Evolutionary conservation across 2,113 vertebrate genomes (phyloP), one percentile per base, ranked within the genome.

Genomic region (Aphyosemion australe): DNA sequence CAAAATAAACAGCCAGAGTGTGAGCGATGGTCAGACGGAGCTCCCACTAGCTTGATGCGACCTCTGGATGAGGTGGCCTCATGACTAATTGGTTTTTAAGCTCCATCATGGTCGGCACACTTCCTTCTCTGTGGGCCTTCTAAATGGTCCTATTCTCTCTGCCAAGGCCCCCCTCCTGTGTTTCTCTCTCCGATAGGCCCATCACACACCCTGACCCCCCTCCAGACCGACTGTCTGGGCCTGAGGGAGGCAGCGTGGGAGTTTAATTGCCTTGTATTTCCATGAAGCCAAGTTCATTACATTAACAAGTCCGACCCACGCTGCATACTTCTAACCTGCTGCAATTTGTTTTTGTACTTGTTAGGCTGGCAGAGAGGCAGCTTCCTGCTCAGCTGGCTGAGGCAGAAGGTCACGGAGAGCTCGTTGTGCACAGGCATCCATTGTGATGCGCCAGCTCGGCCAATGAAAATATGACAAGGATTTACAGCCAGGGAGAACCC

Each of bases 221-320:
- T 43, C 41, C 63, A 53, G 64, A 61, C 80, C 55, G 70, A 60
- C 71, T 77, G 83, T 88, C 89, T 89, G 72, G 76, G 64, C 77
- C 75, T 63, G 71, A 80, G 84, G 82, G 87, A 76, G 79, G 79
- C 85, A 84, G 85, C 48, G 87, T 92, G 87, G 92, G 92, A 92
- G 92, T 93, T 89, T 91, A 93, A 93, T 92, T 92, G 87, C 89
- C 81, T 90, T 49, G 74, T 86, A 78, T 90, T 91, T 92, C 89
- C 85, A 88, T 76, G 81, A 84, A 88, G 84, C 84, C 81, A 80
- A 87, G 84, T 87, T 90, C 83, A 91, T 92, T 91, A 90, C 85
- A 74, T 76, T 88, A 90, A 86, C 84, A 87, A 87, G 87, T 86
- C 66, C 55, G 11, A 81, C 92, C 92, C 84, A 92, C 91, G 72